Evolutionary conservation across 2,113 vertebrate species (phyloP), one percentile per base, ranked within the genome.

Genomic region (Ammospiza caudacuta): DNA sequence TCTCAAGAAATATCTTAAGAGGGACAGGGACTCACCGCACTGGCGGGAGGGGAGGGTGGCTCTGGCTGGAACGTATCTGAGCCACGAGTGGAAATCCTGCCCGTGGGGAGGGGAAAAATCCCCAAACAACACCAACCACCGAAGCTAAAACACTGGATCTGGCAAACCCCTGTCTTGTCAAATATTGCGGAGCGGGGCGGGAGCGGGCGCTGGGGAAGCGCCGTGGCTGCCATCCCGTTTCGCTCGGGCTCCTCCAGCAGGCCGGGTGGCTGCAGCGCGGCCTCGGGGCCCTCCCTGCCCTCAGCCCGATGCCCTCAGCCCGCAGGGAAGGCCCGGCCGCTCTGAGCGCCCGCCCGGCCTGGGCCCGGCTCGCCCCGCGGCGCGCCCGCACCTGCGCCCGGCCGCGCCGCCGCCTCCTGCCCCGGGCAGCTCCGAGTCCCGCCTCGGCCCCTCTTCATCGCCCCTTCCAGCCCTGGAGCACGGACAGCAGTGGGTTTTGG

Each of bases 371-470:
- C 41, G 25, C 37, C 69, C 59, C 4, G 43, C 3, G 23, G 47
- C 6, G 47, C 47, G 1, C 47, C 23, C 47, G 46, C 97, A 97
- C 95, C 97, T 97, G 96, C 19, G 72, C 82, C 37, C 41, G 15
- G 11, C 58, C 9, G 24, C 22, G 28, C 75, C 10, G 69, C 29
- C 5, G 15, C 23, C 31, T 14, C 39, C 49, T 54, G 24, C 51
- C 17, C 2, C 2, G 33, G n/a, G 33, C 78, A 84, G 61, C 92
- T 15, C 69, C 43, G 66, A 1, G 10, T 3, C 13, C 19, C 35
- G 7, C 57, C 58, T 27, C n/a, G 35, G 44, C 35, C 22, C 11
- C 49, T 43, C 62, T 16, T 6, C 41, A 4, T 1, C 10, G 2
- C 64, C 57, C 27, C 55, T 43, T 21, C 5, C 73, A 57, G 4